Base-by-base conservation (phyloP, 2,113 vertebrate species). In the Lichenostomus cassidix region DNA sequence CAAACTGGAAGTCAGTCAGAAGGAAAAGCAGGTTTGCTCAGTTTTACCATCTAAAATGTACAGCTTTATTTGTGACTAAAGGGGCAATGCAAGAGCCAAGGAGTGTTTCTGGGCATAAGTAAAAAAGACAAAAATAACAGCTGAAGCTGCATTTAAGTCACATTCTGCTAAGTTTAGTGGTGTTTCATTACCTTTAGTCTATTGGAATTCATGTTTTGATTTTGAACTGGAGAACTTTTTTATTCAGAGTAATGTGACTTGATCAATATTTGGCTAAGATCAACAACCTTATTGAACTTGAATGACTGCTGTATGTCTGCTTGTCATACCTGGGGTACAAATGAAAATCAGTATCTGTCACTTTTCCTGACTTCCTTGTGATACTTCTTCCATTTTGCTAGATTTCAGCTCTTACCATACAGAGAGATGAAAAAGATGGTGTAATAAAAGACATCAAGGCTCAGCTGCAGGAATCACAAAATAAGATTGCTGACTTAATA, bases 21-120 rank as follows among this genome's bases (percentile, higher is more conserved):
- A 98, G 95, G 98, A 99, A 84, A 97, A 99, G 37, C 98, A 99
- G 98, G 99, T 99, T 91, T 91, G 97, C 96, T 92, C 47, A 56
- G 28, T 94, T 92, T 78, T 79, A 50, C 46, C 63, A 15, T 90
- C 46, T 89, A 68, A 35, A 78, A 18, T 14, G 3, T 83, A 65
- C 8, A 60, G 39, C 24, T 83, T 87, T 39, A 47, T 81, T 92
- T 68, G 41, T 55, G 20, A 64, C 39, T 58, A 28, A 42, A 73
- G 21, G 50, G 42, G 50, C 31, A 73, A 0, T 49, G 31, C 42
- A 64, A 44, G 13, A 31, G 15, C 14, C 37, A 49, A n/a, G 19
- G 50, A 65, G 4, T 64, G 13, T 86, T 83, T 58, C 55, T 75
- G n/a, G 17, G 8, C 27, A 50, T 68, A 42, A 37, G 15, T 73